These are phyloP conservation scores for Drosophila tropicalis DNA, from an alignment of 1,140 invertebrate genomes.

Conservation along the genomic window DNA sequence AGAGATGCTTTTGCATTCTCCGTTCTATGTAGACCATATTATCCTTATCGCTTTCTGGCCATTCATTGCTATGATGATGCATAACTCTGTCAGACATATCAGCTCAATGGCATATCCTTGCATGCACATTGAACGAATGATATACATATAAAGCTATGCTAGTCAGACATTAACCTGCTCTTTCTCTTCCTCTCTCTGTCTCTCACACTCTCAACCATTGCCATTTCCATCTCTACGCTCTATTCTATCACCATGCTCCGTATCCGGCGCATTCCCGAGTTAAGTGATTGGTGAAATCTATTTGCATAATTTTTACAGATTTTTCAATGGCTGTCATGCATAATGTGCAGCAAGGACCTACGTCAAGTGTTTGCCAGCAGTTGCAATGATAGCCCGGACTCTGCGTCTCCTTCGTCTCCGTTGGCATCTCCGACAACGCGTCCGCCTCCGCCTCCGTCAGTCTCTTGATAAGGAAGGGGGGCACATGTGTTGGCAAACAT, in stretches of 20 bases:
- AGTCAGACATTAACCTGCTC: slow-evolving; percentile 36
- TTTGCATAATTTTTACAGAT: slow-evolving; percentile 81
- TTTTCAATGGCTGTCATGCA: slow-evolving; percentile 76
- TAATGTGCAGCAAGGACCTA: slow-evolving; percentile 56
- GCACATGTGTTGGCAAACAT: slow-evolving; percentile 54
- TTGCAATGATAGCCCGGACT: slow-evolving; percentile 48
- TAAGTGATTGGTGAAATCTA: slow-evolving; percentile 80
- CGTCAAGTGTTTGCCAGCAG: slow-evolving; percentile 42
- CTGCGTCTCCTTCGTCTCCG: neutral
- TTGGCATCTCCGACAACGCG: neutral
- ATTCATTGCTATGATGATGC: slow-evolving; percentile 31
- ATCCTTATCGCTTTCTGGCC: slow-evolving; percentile 6
- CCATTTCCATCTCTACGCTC: neutral
- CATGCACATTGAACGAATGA: slow-evolving; percentile 17
- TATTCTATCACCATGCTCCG: slow-evolving; percentile 11
- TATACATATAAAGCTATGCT: neutral
- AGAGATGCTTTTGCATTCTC: too few relatives aligned
- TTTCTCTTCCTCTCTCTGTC: neutral
- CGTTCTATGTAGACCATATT: too few relatives aligned
- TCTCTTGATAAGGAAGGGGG: neutral
- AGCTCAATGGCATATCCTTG: slow-evolving; percentile 17
- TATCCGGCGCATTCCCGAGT: slow-evolving; percentile 46
- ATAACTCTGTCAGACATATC: slow-evolving; percentile 9
- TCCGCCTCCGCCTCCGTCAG: too few relatives aligned
- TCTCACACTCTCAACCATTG: too few relatives aligned